Evolutionary conservation across 1,140 invertebrate species (phyloP).

Genomic region (Drosophila triauraria): DNA sequence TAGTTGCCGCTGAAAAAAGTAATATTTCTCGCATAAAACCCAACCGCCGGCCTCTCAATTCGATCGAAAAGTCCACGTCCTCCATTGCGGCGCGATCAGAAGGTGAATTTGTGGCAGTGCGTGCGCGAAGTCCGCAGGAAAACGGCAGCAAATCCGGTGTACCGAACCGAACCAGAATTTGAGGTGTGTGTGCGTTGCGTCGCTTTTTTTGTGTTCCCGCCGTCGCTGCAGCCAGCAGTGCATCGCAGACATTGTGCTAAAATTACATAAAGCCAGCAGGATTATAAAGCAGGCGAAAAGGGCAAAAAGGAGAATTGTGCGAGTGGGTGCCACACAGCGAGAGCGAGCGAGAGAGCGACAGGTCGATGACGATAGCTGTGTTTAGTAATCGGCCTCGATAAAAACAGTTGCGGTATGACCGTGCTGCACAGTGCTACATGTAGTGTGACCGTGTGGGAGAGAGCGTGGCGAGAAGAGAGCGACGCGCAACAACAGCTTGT

Average conservation of each 20-base stretch:
- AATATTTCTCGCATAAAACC: conserved; percentile 67
- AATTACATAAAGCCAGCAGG: conserved; percentile 57
- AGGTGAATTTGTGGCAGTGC: conserved; percentile 63
- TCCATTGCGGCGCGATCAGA: conserved; percentile 56
- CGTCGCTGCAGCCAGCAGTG: conserved; percentile 42
- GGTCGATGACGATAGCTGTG: conserved; percentile 32
- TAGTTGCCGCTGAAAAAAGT: conserved; percentile 72
- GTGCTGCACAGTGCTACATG: conserved; percentile 12
- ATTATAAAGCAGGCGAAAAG: conserved; percentile 22
- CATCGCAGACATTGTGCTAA: conserved; percentile 43
- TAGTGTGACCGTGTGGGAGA: conserved; percentile 29
- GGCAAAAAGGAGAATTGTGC: conserved; percentile 52
- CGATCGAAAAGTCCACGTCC: conserved; percentile 66
- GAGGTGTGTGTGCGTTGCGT: conserved; percentile 60
- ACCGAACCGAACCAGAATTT: conserved; percentile 47
- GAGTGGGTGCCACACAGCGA: conserved; percentile 41
- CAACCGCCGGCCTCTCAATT: conserved; percentile 58
- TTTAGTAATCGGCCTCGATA: conserved; percentile 36
- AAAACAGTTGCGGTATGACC: conserved; percentile 21
- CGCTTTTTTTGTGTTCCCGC: conserved; percentile 33
- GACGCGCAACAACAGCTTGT: conserved; percentile 62
- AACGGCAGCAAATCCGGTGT: conserved; percentile 23
- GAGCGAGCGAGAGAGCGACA: conserved; percentile 22
- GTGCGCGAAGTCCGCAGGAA: conserved; percentile 44
- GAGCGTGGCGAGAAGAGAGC: conserved; percentile 24